Percentiles rank a stretch among this genome's conserved stretches.
These are phyloP conservation scores for Pseudeuparius sepicola DNA, from an alignment of 2,888 invertebrate genomes.

Conservation along the genomic window DNA sequence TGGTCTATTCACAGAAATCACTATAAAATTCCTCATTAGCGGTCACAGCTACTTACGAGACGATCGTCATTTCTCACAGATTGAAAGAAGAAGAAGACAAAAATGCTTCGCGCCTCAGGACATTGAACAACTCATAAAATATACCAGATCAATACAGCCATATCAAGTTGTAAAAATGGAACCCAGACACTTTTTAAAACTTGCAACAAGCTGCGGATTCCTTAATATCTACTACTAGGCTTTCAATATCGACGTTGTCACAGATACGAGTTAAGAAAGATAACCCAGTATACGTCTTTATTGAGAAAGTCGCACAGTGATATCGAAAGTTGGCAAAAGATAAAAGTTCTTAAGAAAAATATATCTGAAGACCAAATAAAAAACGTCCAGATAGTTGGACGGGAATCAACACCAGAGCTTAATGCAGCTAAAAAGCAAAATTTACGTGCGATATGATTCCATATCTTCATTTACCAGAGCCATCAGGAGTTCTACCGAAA, in stretches of 20 bases:
- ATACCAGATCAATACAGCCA: constrained; percentile 12
- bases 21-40: constrained; percentile 9
- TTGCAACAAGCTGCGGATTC: constrained; percentile 12
- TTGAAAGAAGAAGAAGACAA: constrained; percentile 9
- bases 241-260: constrained; percentile 9
- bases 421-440: constrained; percentile 2
- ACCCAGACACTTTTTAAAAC: constrained; percentile 5
- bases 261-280: constrained; percentile 11
- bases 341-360: constrained; percentile 1
- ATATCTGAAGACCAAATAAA: constrained; percentile 5
- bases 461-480: too few relatives aligned
- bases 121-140: constrained; percentile 10
- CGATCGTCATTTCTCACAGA: constrained; percentile 15
- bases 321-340: constrained; percentile 4
- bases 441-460: too few relatives aligned
- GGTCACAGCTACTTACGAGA: constrained; percentile 15
- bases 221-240: constrained; percentile 12
- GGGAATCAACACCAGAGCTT: constrained; percentile 6
- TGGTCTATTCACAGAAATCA: constrained; percentile 14
- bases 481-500: too few relatives aligned
- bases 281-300: constrained; percentile 9
- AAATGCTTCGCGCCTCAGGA: constrained; percentile 9
- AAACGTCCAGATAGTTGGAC: constrained; percentile 10
- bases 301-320: background rate
- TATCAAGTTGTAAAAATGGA: constrained; percentile 13